Conservation (phyloP, 2,888 invertebrate genomes). For the Oscheius sp. region DNA sequence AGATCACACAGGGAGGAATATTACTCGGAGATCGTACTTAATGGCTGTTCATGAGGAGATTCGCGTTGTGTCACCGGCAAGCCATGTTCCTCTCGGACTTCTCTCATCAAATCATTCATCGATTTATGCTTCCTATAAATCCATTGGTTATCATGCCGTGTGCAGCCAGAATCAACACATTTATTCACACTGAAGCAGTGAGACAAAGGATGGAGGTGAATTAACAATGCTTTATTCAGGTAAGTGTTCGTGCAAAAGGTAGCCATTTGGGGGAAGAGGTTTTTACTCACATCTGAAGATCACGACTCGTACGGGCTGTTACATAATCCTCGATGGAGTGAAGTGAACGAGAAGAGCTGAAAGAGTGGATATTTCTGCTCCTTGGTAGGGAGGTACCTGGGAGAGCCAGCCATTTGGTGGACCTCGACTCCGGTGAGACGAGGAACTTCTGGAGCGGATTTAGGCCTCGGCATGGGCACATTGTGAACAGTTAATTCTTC, state of each 20-base stretch:
- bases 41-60: neutral
- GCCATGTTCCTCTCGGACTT: conserved; percentile 18
- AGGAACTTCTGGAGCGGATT: neutral
- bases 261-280: too few species aligned
- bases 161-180: neutral
- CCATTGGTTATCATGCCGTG: neutral
- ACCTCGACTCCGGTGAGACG: conserved; percentile 13
- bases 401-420: neutral
- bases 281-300: conserved; percentile 15
- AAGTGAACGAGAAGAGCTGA: conserved; percentile 8
- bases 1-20: neutral
- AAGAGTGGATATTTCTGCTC: neutral
- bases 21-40: conserved; percentile 22
- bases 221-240: conserved; percentile 7
- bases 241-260: neutral
- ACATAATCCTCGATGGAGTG: conserved; percentile 8
- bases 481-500: conserved; percentile 17
- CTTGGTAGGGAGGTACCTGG: neutral
- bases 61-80: conserved; percentile 11
- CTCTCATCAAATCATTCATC: conserved; percentile 18
- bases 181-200: neutral
- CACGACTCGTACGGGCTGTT: conserved; percentile 23
- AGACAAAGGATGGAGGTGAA: neutral
- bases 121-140: conserved; percentile 10
- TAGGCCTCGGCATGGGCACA: conserved; percentile 1